These are phyloP conservation scores for Spongia lamella DNA, from an alignment of 37 sponge, comb jelly and placozoan genomes.

Conservation along the genomic window DNA sequence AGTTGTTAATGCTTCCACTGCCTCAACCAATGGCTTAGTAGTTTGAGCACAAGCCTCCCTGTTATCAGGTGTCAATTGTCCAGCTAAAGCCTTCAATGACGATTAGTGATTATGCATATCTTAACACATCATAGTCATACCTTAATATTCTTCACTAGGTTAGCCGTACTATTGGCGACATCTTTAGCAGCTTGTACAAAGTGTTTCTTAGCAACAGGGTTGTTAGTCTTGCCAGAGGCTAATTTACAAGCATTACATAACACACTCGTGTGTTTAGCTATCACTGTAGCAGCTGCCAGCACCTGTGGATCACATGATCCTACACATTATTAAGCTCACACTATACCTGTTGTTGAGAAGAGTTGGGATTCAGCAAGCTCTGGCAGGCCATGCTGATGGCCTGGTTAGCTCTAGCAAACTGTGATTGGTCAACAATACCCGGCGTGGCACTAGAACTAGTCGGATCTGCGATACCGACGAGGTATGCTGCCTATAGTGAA, in stretches of 20 bases:
- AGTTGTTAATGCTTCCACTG: conserved; percentile 90
- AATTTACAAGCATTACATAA: conserved; percentile 95
- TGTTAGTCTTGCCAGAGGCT: conserved; percentile 87
- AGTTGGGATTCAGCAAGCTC: conserved; percentile 65
- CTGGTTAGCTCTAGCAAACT: conserved; percentile 84
- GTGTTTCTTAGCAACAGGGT: conserved; percentile 97
- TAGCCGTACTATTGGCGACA: conserved; percentile 89
- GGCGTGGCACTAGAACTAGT: conserved; percentile 83
- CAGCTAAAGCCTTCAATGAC: conserved; percentile 68
- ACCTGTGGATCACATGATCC: conserved; percentile 46
- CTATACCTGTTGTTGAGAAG: conserved; percentile 72
- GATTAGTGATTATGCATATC: neutral
- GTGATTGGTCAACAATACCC: conserved; percentile 83
- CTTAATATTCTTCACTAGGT: conserved; percentile 85
- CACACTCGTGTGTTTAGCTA: conserved; percentile 96
- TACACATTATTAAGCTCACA: neutral
- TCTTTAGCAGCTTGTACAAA: conserved; percentile 98
- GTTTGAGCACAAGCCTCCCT: conserved; percentile 80
- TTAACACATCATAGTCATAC: conserved; percentile 1
- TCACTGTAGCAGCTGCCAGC: conserved; percentile 92
- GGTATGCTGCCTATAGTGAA: conserved; percentile 79
- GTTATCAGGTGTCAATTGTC: conserved; percentile 72
- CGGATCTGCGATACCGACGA: conserved; percentile 93
- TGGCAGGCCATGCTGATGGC: conserved; percentile 87
- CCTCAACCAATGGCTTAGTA: conserved; percentile 88